A percentile compares a stretch with the other conserved stretches of the same genome.
Conservation (phyloP, 2,797 vertebrate species). For the Thaleichthys pacificus region DNA sequence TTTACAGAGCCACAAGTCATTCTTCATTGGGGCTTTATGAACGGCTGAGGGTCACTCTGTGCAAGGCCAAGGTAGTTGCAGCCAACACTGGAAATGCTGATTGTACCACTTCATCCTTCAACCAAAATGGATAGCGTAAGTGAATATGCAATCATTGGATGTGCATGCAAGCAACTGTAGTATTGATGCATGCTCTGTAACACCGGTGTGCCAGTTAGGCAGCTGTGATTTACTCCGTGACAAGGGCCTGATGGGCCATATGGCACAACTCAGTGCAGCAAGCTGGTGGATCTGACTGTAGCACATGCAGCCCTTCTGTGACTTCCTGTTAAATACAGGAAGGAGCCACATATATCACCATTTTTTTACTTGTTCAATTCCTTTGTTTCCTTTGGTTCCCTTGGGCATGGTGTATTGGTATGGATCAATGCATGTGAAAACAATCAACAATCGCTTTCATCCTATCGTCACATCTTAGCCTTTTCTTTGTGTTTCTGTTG, state of each 20-base stretch:
- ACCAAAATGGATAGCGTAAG: not conserved
- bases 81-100: not conserved
- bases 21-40: slow-evolving; percentile 44
- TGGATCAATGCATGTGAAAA: not conserved
- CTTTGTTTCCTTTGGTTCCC: not conserved
- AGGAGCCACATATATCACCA: not conserved
- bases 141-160: not conserved
- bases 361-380: not conserved
- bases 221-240: not conserved
- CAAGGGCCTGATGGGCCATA: slow-evolving; percentile 23
- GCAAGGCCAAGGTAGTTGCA: not conserved
- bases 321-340: not conserved
- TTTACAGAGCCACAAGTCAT: slow-evolving; percentile 33
- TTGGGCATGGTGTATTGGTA: not conserved
- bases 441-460: not conserved
- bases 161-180: not conserved
- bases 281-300: not conserved
- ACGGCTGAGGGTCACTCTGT: not conserved
- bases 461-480: too few species aligned
- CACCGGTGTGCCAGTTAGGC: not conserved
- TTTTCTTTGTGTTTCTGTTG: too few species aligned
- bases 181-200: not conserved
- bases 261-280: slow-evolving; percentile 1
- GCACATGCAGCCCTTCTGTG: not conserved
- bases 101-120: not conserved